Percentiles rank a stretch among this genome's conserved stretches.
Evolutionary conservation across 2,113 vertebrate genomes (phyloP).

Genomic region (Ceyx margarethae): DNA sequence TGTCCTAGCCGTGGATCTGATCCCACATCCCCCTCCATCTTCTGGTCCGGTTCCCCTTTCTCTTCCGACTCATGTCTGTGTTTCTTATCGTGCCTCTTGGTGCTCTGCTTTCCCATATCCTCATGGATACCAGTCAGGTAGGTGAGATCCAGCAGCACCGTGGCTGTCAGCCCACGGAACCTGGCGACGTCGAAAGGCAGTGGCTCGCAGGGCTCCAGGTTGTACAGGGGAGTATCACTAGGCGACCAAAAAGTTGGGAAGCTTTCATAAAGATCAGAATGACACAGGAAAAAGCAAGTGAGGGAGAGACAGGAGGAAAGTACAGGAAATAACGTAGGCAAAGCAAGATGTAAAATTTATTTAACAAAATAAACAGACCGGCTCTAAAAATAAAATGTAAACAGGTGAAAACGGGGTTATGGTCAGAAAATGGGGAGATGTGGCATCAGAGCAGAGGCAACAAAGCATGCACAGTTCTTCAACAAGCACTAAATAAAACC

Average conservation of each 20-base stretch:
- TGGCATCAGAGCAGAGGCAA: conserved; percentile 52
- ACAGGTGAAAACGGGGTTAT: conserved; percentile 58
- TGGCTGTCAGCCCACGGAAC: conserved; percentile 92
- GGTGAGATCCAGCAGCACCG: conserved; percentile 94
- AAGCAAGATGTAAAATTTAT: conserved; percentile 65
- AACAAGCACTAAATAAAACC: not conserved
- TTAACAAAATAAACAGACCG: conserved; percentile 52
- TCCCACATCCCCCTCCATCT: conserved; percentile 67
- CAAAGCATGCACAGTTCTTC: conserved; percentile 21
- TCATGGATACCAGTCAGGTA: conserved; percentile 95
- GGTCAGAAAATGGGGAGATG: conserved; percentile 61
- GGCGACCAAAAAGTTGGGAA: conserved; percentile 99
- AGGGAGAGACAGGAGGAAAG: conserved; percentile 86
- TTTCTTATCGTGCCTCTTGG: conserved; percentile 89
- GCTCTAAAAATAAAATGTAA: conserved; percentile 69
- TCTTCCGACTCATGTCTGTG: conserved; percentile 86
- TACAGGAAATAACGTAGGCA: conserved; percentile 82
- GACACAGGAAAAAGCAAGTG: conserved; percentile 88
- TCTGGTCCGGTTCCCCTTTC: conserved; percentile 79
- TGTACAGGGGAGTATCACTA: conserved; percentile 99
- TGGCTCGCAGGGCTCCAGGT: conserved; percentile 97
- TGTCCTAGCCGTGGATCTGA: conserved; percentile 80
- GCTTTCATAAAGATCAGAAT: conserved; percentile 94
- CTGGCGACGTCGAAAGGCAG: conserved; percentile 93
- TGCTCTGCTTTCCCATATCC: conserved; percentile 82